Conservation (phyloP, 2,113 vertebrate species). For the Dinomys branickii region DNA sequence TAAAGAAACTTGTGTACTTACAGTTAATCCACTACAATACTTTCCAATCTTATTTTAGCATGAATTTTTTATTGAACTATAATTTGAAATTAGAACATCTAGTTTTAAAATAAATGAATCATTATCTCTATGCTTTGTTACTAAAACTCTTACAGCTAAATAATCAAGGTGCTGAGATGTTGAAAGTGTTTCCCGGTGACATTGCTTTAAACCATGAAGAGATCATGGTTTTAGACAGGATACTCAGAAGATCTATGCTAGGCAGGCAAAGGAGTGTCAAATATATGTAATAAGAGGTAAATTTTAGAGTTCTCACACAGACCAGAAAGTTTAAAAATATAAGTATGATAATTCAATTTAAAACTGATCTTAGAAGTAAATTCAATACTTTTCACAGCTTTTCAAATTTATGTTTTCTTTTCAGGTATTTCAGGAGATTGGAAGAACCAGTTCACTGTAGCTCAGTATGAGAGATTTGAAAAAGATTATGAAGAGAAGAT, state of each 20-base stretch:
- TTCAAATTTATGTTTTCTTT: background rate
- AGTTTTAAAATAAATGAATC: background rate
- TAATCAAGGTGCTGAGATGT: background rate
- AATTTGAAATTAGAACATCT: background rate
- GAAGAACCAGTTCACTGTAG: constrained; percentile 86
- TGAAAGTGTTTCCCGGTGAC: background rate
- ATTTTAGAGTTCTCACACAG: background rate
- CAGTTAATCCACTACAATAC: background rate
- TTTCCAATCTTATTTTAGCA: background rate
- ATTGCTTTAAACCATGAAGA: background rate
- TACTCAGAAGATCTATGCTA: background rate
- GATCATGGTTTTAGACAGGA: background rate
- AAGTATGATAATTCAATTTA: background rate
- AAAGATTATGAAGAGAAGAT: constrained; percentile 80
- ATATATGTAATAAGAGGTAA: background rate
- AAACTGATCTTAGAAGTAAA: background rate
- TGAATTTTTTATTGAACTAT: background rate
- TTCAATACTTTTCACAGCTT: background rate
- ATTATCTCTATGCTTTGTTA: background rate
- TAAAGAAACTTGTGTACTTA: background rate
- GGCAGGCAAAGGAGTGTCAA: background rate
- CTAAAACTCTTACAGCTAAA: background rate
- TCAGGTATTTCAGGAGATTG: constrained; percentile 83
- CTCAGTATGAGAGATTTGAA: constrained; percentile 82
- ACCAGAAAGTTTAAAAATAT: background rate